Conservation (phyloP, 2,888 invertebrate species). For the Temnothorax ravouxi region DNA sequence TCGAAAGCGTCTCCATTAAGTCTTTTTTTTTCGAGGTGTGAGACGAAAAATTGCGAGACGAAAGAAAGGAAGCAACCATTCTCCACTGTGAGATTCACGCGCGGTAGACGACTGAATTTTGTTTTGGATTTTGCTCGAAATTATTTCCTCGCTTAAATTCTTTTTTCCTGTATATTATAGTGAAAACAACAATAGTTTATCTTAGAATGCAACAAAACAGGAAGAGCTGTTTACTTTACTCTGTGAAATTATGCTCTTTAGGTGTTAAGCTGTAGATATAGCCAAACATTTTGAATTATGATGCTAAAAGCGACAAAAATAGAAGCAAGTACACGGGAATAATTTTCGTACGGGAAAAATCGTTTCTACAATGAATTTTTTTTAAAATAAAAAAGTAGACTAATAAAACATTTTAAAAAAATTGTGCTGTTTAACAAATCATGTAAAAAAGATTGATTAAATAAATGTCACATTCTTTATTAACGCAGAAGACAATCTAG, state of each 20-base stretch:
- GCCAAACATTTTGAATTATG: not conserved
- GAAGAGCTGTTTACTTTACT: not conserved
- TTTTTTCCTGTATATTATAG: not conserved
- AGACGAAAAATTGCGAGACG: slow-evolving; percentile 47
- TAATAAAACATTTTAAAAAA: not conserved
- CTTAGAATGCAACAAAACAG: slow-evolving; percentile 4
- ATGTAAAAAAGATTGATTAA: not conserved
- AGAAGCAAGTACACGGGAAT: not conserved
- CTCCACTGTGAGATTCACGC: slow-evolving; percentile 23
- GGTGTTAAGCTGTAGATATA: not conserved
- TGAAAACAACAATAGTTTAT: slow-evolving; percentile 15
- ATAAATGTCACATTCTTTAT: not conserved
- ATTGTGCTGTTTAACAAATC: not conserved
- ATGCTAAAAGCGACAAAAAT: not conserved
- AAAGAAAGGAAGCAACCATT: slow-evolving; percentile 42
- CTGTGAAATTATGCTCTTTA: slow-evolving; percentile 5
- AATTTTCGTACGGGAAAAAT: not conserved
- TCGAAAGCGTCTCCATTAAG: slow-evolving; percentile 50
- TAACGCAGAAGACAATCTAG: not conserved
- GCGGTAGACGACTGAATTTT: slow-evolving; percentile 23
- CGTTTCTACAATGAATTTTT: not conserved
- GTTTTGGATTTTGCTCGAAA: slow-evolving; percentile 21
- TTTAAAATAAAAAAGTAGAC: not conserved
- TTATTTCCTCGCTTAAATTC: slow-evolving; percentile 21
- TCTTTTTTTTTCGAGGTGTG: slow-evolving; percentile 42